Conservation (phyloP, 2,888 invertebrate species). For the Eristalis pertinax region DNA sequence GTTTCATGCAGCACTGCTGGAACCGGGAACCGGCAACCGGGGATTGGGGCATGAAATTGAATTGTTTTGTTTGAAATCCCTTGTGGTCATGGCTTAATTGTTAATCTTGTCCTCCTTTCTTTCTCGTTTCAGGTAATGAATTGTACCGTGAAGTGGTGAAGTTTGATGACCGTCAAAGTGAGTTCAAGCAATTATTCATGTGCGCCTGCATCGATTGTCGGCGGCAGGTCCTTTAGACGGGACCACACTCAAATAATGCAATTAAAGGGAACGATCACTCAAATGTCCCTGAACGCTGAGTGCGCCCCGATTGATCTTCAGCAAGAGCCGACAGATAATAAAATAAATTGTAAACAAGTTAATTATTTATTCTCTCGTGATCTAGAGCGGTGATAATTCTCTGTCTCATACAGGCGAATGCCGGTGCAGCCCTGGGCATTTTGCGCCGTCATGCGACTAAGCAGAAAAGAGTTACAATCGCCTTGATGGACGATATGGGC, state of each 20-base stretch:
- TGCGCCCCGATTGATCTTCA: neutral
- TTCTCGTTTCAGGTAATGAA: slow-evolving; percentile 36
- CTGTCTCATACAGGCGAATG: neutral
- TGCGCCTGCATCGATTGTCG: neutral
- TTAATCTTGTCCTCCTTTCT: neutral
- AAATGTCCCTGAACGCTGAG: neutral
- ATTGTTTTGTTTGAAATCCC: slow-evolving; percentile 20
- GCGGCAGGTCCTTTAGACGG: neutral
- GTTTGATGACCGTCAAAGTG: neutral
- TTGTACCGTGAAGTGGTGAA: neutral
- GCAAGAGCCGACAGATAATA: neutral
- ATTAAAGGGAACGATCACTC: neutral
- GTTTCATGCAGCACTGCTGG: neutral
- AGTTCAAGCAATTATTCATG: slow-evolving; percentile 3
- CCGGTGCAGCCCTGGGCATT: neutral
- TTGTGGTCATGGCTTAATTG: slow-evolving; percentile 22
- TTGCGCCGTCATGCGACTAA: too few species aligned
- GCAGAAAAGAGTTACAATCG: too few species aligned
- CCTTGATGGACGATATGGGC: too few species aligned
- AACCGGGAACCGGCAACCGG: too few species aligned
- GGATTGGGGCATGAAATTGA: slow-evolving; percentile 8
- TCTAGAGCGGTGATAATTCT: neutral
- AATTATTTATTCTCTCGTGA: neutral
- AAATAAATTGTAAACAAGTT: neutral
- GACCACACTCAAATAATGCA: neutral